Evolutionary conservation across 2,113 vertebrate species (phyloP).

Genomic region (Nipponia nippon): DNA sequence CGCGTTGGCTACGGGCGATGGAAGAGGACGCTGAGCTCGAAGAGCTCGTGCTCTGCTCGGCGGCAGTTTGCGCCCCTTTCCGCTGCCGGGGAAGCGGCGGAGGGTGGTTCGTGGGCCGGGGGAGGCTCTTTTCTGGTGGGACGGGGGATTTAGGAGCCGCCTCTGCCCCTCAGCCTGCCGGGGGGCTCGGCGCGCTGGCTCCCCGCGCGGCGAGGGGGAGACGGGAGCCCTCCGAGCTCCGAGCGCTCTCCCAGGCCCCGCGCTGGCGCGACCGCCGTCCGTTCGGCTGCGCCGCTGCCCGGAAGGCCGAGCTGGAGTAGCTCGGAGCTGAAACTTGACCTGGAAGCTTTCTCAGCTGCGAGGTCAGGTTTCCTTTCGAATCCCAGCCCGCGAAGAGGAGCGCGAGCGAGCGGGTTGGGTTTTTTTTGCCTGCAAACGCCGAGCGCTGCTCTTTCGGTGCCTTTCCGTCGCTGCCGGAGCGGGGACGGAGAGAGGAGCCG

Average conservation of each 20-base stretch:
- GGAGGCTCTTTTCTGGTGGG: background rate
- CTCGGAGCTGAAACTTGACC: constrained; percentile 25
- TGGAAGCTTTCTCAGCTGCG: background rate
- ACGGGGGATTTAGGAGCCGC: accelerated
- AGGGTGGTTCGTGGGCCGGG: background rate
- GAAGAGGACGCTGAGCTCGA: background rate
- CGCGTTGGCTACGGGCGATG: accelerated
- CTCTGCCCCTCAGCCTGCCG: accelerated
- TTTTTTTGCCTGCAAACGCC: background rate
- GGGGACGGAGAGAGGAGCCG: background rate
- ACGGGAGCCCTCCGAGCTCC: accelerated
- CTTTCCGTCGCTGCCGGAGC: background rate
- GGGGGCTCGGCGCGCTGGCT: background rate
- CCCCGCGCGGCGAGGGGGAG: background rate
- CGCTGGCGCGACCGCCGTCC: background rate
- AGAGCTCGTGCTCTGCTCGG: background rate
- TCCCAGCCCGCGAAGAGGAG: background rate
- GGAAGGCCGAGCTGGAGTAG: background rate
- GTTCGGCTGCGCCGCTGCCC: background rate
- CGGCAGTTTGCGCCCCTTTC: accelerated
- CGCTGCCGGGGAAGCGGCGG: accelerated
- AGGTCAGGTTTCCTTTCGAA: constrained; percentile 35
- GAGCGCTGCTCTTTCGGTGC: background rate
- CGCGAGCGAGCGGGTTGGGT: background rate
- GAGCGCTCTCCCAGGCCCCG: background rate